Base-by-base conservation (phyloP, 1,140 invertebrate species). In the Lepidotrigona ventralis region DNA sequence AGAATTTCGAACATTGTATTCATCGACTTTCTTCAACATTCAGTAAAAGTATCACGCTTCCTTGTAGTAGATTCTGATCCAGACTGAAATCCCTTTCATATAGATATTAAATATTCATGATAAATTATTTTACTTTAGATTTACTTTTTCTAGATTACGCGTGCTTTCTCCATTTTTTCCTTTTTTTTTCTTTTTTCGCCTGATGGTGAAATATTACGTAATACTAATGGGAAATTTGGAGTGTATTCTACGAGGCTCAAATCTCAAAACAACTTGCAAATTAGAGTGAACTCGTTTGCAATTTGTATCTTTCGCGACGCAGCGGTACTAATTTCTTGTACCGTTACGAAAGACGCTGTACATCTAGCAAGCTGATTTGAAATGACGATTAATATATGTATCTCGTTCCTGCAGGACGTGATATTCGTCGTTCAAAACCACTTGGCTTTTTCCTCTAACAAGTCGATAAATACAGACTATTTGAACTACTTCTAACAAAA, bases 311-410 rank as follows among this genome's bases (percentile, higher is more conserved):
- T 81, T 83, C 64, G 33, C 60, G 54, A 26, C 64, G 51, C 68
- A 14, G 2, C 26, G 26, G 58, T 29, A 26, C 70, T 76, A 78
- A 83, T 79, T 75, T 84, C 58, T 58, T 75, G 78, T 88, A 86
- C 84, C 88, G 88, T 89, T 89, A 89, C 21, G 19, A 71, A 64
- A 58, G 53, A 79, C 23, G 12, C 19, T 54, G 73, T 66, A 68
- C 54, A 68, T 69, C 33, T 53, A 60, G 21, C 75, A 74, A 85
- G 56, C 46, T 77, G 64, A 85, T 85, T 78, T 78, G 51, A 71
- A 77, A 81, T 21, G 46, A 68, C 46, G 21, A 85, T 86, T 73
- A 73, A 56, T 72, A 63, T 68, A 73, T 33, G 2, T 15, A 23
- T 23, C 9, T 58, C 9, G 0, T 60, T n/a, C 11, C 2, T 29